Evolutionary conservation across 2,797 vertebrate genomes (phyloP).

Genomic region (Amphiprion clarkii): DNA sequence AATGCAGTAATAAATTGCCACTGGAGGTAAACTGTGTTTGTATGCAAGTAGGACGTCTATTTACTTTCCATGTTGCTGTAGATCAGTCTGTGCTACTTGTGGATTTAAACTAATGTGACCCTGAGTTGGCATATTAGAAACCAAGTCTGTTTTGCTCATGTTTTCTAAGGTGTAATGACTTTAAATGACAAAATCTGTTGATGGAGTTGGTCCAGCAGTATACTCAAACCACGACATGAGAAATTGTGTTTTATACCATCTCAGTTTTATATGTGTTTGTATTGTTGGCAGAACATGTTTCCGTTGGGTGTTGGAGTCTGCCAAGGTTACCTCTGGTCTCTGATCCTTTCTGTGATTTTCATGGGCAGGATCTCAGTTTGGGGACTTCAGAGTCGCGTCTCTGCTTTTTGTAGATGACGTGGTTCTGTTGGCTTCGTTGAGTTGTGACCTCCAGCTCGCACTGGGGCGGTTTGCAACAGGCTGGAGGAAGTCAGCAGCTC

Average conservation of each 20-base stretch:
- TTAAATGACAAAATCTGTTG: not conserved
- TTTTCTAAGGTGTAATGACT: not conserved
- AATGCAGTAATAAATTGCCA: slow-evolving; percentile 50
- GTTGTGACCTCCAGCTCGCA: too few relatives aligned
- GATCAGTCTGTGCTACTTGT: slow-evolving; percentile 10
- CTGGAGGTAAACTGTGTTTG: slow-evolving; percentile 46
- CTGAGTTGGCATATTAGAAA: not conserved
- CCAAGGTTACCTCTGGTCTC: too few relatives aligned
- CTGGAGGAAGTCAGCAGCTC: too few relatives aligned
- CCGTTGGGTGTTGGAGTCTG: too few relatives aligned
- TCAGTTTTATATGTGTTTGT: too few relatives aligned
- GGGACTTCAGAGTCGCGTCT: too few relatives aligned
- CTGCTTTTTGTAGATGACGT: too few relatives aligned
- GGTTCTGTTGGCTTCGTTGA: too few relatives aligned
- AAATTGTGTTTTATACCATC: not conserved
- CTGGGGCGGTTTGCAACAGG: too few relatives aligned
- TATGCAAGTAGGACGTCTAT: slow-evolving; percentile 37
- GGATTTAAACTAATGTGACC: slow-evolving; percentile 6
- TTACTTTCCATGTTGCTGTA: slow-evolving; percentile 31
- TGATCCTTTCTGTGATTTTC: too few relatives aligned
- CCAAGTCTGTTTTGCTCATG: not conserved
- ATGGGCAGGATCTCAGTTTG: too few relatives aligned
- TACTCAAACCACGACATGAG: not conserved
- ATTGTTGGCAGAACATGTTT: too few relatives aligned
- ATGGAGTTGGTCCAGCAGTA: not conserved